Base-by-base conservation (phyloP, 2,113 vertebrate genomes). In the Chaetodon trifascialis region DNA sequence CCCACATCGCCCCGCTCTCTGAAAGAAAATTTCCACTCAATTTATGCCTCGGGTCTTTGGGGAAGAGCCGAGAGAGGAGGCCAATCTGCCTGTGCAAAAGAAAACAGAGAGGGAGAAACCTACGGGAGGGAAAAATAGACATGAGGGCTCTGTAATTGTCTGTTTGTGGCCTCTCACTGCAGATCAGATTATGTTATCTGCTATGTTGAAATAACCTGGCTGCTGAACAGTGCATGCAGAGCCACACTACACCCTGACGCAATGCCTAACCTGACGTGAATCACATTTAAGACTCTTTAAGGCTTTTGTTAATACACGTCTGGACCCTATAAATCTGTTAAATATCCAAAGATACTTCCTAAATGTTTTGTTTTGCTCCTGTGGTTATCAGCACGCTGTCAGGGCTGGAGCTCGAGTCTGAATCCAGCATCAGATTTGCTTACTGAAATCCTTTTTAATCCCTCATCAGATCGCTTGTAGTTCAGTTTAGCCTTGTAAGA, bases 11-110 rank as follows among this genome's bases (percentile, higher is more conserved):
- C 17, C 21, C 52, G 60, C 52, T 63, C 73, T 76, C 63, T 84
- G 60, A 75, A 42, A 79, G 80, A 76, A 89, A 51, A 60, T 86
- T 79, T 92, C 84, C 86, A 88, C 83, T 86, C 75, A 75, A 40
- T 83, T 84, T 82, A 25, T 64, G 71, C 55, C 72, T 73, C 11
- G 2, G 65, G 71, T 83, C 74, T 91, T 55, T 56, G 40, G 76
- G 74, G 67, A 81, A 76, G 59, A 64, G 76, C 60, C 76, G 8
- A 59, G 30, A 44, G 63, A 51, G 15, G n/a, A 3, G 54, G 51
- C 30, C 59, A 70, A 58, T 72, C 72, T 68, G 73, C 51, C 38
- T 75, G 74, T 44, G 51, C 36, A 66, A 25, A n/a, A 23, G 23
- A 11, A 19, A 15, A 52, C 11, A 58, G n/a, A 8, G 11, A 23